Base-by-base conservation (phyloP, 2,113 vertebrate genomes). In the Epinephelus lanceolatus region DNA sequence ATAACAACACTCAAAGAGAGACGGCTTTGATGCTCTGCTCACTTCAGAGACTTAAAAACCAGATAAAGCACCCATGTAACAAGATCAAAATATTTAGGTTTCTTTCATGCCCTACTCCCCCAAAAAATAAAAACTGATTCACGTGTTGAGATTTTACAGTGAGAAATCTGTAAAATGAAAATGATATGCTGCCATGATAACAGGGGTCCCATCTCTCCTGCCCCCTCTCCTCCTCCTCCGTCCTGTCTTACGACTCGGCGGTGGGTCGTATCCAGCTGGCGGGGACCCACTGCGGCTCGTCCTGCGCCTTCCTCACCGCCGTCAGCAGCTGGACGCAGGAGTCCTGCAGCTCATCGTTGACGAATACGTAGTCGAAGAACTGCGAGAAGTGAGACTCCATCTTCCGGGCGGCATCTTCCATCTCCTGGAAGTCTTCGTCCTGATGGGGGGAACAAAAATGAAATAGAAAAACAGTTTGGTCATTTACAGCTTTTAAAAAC, bases 351-450 rank as follows among this genome's bases (percentile, higher is more conserved):
- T 94, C 94, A 6, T 97, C 97, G 63, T 99, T 99, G 83, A 99
- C 92, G 56, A 99, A 96, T 86, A 98, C 94, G 0, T 96, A 94
- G 87, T 99, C 98, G 77, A 99, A 98, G 88, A 97, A 97, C 83
- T 99, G 97, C 40, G 94, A 94, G 94, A 96, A 98, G 72, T 97
- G 96, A 65, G 90, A 92, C 92, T 98, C 97, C 68, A 98, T 96
- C 93, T 96, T 97, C 25, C 93, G 95, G 12, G 96, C 96, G 0
- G 94, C 93, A 13, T 99, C 97, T 73, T 98, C 96, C 86, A 98
- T 98, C 81, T 99, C 97, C 91, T 97, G 95, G 83, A 97, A 95
- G 67, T 99, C 98, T 93, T 99, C 97, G 53, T 98, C 97, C 98
- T 99, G 92, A 0, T 5, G 71, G 37, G 82, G 18, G 30, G 75